Evolutionary conservation across 2,113 vertebrate genomes (phyloP).

Genomic region (Rousettus leschenaultii): DNA sequence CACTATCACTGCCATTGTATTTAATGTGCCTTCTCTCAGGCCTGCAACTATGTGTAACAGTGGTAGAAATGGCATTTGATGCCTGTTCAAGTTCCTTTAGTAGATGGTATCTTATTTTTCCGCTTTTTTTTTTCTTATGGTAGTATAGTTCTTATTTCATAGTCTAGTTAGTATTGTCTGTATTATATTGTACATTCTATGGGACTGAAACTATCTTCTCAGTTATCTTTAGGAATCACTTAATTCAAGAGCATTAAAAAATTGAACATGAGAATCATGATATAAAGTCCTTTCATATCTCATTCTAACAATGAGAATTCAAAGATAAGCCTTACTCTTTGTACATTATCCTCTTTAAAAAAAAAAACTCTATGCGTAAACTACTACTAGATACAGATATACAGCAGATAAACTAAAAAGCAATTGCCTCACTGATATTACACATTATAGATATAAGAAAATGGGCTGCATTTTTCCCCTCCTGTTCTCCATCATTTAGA

Average conservation of each 20-base stretch:
- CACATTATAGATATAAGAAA: not conserved
- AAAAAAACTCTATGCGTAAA: not conserved
- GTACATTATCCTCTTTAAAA: not conserved
- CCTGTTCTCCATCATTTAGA: not conserved
- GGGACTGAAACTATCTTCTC: not conserved
- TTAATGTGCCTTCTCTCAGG: not conserved
- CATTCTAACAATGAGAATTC: not conserved
- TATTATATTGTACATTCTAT: not conserved
- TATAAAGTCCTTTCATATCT: not conserved
- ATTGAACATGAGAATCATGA: not conserved
- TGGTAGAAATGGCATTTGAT: not conserved
- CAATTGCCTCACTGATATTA: fast-evolving
- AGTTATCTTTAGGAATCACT: not conserved
- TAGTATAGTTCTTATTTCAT: not conserved
- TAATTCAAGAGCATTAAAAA: not conserved
- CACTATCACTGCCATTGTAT: not conserved
- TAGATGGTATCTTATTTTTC: not conserved
- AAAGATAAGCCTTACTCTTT: not conserved
- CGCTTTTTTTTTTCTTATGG: not conserved
- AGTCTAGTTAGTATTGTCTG: not conserved
- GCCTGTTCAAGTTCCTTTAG: not conserved
- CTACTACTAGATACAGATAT: not conserved
- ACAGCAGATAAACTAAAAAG: not conserved
- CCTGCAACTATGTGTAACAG: not conserved
- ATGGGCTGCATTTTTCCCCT: not conserved